phyloP scores from a whole-genome alignment of 2,888 invertebrate genomes.

The Lathronympha strigana region DNA sequence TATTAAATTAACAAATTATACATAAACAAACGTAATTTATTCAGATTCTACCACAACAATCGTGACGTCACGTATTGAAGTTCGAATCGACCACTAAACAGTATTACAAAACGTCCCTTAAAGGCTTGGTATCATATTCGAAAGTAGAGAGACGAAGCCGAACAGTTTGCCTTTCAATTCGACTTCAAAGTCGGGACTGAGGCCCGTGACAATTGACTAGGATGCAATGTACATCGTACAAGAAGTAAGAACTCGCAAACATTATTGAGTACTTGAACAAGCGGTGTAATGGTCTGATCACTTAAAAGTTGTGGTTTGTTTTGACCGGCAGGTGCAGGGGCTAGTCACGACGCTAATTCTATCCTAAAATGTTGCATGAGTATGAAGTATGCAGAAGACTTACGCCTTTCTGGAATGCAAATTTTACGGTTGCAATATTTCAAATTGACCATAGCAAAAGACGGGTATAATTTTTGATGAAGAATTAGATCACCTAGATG shows the following conservation, averaged over 20 bases:
- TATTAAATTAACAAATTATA: not conserved
- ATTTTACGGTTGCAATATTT: conserved; percentile 31
- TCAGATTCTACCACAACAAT: conserved; percentile 47
- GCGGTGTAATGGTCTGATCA: conserved; percentile 28
- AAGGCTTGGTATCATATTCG: conserved; percentile 49
- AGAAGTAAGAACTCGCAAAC: not conserved
- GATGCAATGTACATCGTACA: not conserved
- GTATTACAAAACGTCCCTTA: conserved; percentile 65
- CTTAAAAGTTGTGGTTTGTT: conserved; percentile 52
- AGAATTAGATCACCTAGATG: conserved; percentile 10
- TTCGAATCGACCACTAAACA: conserved; percentile 60
- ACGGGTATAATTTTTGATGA: conserved; percentile 27
- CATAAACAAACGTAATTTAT: conserved; percentile 15
- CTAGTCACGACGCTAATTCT: conserved; percentile 58
- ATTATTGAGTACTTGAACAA: conserved; percentile 1
- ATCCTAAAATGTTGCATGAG: not conserved
- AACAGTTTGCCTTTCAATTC: conserved; percentile 3
- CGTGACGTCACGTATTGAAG: conserved; percentile 66
- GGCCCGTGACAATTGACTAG: not conserved
- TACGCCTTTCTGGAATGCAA: not conserved
- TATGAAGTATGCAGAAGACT: not conserved
- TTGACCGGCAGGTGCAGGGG: conserved; percentile 60
- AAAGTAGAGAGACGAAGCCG: not conserved
- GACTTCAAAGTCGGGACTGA: not conserved
- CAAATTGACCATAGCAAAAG: conserved; percentile 23